Evolutionary conservation across 2,113 vertebrate genomes (phyloP).

Genomic region (Podiceps cristatus): DNA sequence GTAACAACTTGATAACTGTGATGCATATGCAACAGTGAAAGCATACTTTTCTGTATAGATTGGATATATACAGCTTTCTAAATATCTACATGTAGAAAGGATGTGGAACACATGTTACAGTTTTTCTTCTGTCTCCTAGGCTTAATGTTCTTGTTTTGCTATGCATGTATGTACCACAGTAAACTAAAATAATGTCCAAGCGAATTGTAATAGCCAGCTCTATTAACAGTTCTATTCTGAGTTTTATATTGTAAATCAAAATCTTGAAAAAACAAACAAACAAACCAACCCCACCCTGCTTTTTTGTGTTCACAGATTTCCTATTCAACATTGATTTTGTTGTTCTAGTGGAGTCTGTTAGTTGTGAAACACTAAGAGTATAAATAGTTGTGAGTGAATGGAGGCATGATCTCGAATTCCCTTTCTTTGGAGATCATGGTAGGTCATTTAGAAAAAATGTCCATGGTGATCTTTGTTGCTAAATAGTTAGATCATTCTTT

Average conservation of each 20-base stretch:
- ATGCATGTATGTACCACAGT: rapidly evolving
- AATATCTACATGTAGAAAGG: neutral
- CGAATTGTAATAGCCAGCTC: rapidly evolving
- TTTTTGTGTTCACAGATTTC: neutral
- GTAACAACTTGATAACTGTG: rapidly evolving
- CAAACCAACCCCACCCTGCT: too few relatives aligned
- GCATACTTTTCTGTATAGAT: neutral
- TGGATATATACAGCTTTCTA: neutral
- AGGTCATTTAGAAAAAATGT: neutral
- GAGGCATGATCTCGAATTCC: neutral
- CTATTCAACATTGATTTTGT: neutral
- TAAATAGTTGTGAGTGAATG: neutral
- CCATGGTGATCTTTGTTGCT: neutral
- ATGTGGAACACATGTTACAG: neutral
- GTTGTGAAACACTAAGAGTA: neutral
- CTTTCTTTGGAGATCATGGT: neutral
- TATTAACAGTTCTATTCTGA: neutral
- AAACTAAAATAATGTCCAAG: neutral
- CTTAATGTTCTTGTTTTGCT: neutral
- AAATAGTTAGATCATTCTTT: neutral
- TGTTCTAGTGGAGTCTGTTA: neutral
- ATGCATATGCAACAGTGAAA: neutral
- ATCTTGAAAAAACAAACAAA: neutral
- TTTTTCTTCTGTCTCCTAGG: neutral
- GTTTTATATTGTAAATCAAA: neutral